phyloP scores from a whole-genome alignment of 2,888 invertebrate species.

The Cybosia mesomella region DNA sequence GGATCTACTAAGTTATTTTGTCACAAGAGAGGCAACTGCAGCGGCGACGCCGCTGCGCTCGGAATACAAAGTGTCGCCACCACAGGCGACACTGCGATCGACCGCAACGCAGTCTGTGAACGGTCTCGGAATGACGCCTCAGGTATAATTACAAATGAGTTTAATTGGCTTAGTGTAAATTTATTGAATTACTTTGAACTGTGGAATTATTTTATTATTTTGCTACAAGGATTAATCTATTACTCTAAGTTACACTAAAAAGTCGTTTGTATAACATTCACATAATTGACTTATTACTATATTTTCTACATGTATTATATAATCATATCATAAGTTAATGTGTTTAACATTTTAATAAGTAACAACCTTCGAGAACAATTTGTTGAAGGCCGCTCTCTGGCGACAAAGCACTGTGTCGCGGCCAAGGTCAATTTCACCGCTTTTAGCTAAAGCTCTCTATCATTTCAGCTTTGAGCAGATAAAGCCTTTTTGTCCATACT shows the following conservation, averaged over 20 bases:
- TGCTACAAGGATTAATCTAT: too few relatives aligned
- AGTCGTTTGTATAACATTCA: too few relatives aligned
- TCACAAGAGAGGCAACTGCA: too few relatives aligned
- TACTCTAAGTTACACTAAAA: too few relatives aligned
- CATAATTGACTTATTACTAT: too few relatives aligned
- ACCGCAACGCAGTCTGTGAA: too few relatives aligned
- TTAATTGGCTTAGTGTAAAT: background rate
- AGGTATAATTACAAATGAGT: constrained; percentile 23
- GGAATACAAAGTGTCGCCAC: too few relatives aligned
- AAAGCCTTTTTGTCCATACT: background rate
- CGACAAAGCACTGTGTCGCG: constrained; percentile 41
- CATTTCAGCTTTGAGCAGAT: constrained; percentile 26
- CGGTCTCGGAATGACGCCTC: too few relatives aligned
- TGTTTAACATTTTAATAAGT: constrained; percentile 32
- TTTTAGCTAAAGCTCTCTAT: constrained; percentile 33
- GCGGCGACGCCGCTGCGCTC: too few relatives aligned
- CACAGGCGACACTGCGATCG: too few relatives aligned
- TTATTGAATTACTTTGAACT: background rate
- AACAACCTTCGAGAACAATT: constrained; percentile 32
- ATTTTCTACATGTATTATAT: background rate
- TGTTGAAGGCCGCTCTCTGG: constrained; percentile 39
- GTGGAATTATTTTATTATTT: too few relatives aligned
- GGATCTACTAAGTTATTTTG: too few relatives aligned
- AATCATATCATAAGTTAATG: background rate
- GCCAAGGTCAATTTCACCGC: constrained; percentile 45